Evolutionary conservation across 2,888 invertebrate genomes (phyloP).

Genomic region (Thalpophila matura): DNA sequence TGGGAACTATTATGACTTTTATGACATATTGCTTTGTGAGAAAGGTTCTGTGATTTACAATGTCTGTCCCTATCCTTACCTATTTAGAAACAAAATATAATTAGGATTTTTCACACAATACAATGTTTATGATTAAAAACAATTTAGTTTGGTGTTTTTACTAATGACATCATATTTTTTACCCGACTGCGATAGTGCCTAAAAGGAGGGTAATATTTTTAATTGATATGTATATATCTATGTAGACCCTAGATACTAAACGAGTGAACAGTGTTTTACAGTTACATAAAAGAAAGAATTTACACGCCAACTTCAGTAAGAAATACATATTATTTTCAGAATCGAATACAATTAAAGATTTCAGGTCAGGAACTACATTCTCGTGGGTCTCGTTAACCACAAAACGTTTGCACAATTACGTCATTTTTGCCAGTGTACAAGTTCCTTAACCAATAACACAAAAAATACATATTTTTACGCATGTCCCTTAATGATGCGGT

Average conservation of each 20-base stretch:
- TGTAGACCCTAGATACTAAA: too few species aligned
- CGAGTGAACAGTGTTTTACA: too few species aligned
- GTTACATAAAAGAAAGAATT: too few species aligned
- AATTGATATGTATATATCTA: too few species aligned
- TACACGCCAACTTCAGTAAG: too few species aligned
- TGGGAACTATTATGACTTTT: conserved; percentile 41
- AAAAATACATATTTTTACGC: conserved; percentile 58
- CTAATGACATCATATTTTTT: conserved; percentile 2
- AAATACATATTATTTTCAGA: too few species aligned
- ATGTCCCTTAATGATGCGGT: conserved; percentile 66
- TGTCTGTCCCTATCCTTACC: conserved; percentile 1
- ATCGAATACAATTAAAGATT: not conserved
- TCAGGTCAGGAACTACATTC: too few species aligned
- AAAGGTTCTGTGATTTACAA: conserved; percentile 30
- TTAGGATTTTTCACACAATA: not conserved
- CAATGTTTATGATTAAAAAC: conserved; percentile 18
- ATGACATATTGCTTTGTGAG: conserved; percentile 38
- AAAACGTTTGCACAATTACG: not conserved
- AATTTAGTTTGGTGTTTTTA: not conserved
- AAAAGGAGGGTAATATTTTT: too few species aligned
- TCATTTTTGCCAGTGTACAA: conserved; percentile 11
- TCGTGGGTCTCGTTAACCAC: too few species aligned
- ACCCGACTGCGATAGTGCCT: too few species aligned
- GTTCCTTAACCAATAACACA: conserved; percentile 40
- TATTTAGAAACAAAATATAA: conserved; percentile 23